phyloP scores from a whole-genome alignment of 30 jellyfish, hydroid and myxozoan genomes.

The Turritopsis dohrnii region DNA sequence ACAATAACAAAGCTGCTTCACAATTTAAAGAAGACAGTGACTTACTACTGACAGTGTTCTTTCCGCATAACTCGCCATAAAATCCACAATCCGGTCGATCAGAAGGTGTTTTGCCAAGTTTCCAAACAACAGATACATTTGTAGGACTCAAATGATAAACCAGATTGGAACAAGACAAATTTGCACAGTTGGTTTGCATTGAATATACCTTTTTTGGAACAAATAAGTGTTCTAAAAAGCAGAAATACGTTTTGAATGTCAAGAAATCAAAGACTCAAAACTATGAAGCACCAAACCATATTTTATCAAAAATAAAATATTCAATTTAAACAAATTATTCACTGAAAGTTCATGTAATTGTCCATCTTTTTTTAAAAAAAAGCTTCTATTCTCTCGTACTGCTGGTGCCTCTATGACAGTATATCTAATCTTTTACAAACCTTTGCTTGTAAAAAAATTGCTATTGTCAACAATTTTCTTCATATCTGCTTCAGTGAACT shows the following conservation, averaged over 20 bases:
- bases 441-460: background rate
- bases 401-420: no score
- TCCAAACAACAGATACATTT: slow-evolving; percentile 8
- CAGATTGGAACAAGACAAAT: slow-evolving; percentile 14
- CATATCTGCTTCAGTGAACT: background rate
- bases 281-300: no score
- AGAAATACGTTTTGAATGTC: no score
- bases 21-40: no score
- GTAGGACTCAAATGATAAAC: background rate
- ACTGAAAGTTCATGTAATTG: no score
- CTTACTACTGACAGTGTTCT: background rate
- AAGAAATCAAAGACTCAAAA: no score
- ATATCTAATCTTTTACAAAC: no score
- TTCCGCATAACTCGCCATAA: slow-evolving; percentile 19
- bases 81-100: slow-evolving; percentile 41
- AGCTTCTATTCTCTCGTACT: no score
- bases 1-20: no score
- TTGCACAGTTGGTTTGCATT: slow-evolving; percentile 11
- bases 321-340: no score
- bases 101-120: background rate
- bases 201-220: slow-evolving; percentile 16
- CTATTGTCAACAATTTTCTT: background rate
- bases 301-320: no score
- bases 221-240: background rate
- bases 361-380: no score